Evolutionary conservation across 2,113 vertebrate species (phyloP).

Genomic region (Mystacornis crossleyi): DNA sequence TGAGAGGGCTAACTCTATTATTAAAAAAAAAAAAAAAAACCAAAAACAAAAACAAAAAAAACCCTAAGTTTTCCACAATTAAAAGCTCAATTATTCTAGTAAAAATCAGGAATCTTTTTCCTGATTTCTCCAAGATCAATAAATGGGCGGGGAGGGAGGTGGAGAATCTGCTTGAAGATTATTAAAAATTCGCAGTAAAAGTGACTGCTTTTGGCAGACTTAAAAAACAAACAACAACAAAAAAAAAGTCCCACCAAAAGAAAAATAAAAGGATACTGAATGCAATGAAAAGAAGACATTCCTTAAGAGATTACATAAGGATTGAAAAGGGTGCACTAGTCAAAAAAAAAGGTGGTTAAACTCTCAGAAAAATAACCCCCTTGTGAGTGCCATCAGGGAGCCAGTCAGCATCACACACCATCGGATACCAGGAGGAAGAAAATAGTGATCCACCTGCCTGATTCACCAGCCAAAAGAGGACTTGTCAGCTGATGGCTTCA

Average conservation of each 20-base stretch:
- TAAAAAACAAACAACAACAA: not conserved
- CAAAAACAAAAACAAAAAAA: not conserved
- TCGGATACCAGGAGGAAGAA: rapidly evolving
- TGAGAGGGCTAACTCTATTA: not conserved
- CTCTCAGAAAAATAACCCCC: not conserved
- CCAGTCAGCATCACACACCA: not conserved
- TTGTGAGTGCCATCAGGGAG: not conserved
- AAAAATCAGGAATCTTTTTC: not conserved
- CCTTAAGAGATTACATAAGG: not conserved
- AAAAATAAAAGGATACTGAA: not conserved
- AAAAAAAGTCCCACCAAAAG: not conserved
- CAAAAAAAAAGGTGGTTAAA: not conserved
- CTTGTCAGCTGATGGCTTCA: slow-evolving; percentile 64
- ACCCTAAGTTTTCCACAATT: not conserved
- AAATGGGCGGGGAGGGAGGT: not conserved
- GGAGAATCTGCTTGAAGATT: not conserved
- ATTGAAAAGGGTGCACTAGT: not conserved
- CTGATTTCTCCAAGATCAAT: not conserved
- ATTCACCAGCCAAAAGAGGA: slow-evolving; percentile 54
- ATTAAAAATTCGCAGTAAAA: not conserved
- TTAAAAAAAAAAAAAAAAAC: not conserved
- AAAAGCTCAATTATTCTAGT: not conserved
- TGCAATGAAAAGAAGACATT: not conserved
- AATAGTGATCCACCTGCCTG: not conserved
- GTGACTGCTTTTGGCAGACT: not conserved